Percentiles rank a stretch among this genome's conserved stretches.
Evolutionary conservation across 2,113 vertebrate genomes (phyloP).

Genomic region (Anguilla japonica): DNA sequence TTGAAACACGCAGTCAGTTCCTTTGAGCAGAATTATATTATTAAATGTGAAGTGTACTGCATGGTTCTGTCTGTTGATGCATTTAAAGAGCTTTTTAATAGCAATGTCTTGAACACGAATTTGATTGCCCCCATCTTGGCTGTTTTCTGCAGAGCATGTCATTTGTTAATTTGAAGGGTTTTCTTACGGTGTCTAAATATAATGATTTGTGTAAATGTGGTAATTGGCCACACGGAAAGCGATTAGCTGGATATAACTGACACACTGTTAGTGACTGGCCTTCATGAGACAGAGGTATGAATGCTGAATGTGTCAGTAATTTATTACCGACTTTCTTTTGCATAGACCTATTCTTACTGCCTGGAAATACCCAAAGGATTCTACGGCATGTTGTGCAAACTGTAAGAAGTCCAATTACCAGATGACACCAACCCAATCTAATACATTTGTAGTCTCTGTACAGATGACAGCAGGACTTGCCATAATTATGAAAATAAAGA

Average conservation of each 20-base stretch:
- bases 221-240: neutral
- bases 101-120: neutral
- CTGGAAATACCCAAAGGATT: too few species aligned
- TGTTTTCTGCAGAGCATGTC: neutral
- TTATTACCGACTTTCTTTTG: too few species aligned
- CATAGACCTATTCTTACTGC: too few species aligned
- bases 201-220: neutral
- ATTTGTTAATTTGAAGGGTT: neutral
- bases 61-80: neutral
- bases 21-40: neutral
- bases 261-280: too few species aligned
- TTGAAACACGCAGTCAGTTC: neutral
- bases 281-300: neutral
- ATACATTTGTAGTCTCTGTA: too few species aligned
- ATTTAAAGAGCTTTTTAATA: neutral
- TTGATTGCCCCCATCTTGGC: neutral
- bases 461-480: too few species aligned
- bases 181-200: neutral
- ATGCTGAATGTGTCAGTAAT: neutral
- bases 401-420: too few species aligned
- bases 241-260: neutral
- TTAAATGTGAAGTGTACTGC: neutral
- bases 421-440: too few species aligned
- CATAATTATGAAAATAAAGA: too few species aligned
- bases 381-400: too few species aligned